Percentiles rank a stretch among this genome's conserved stretches.
These are phyloP conservation scores for Metridium senile DNA, from an alignment of 92 coral and sea anemone species.

Conservation along the genomic window DNA sequence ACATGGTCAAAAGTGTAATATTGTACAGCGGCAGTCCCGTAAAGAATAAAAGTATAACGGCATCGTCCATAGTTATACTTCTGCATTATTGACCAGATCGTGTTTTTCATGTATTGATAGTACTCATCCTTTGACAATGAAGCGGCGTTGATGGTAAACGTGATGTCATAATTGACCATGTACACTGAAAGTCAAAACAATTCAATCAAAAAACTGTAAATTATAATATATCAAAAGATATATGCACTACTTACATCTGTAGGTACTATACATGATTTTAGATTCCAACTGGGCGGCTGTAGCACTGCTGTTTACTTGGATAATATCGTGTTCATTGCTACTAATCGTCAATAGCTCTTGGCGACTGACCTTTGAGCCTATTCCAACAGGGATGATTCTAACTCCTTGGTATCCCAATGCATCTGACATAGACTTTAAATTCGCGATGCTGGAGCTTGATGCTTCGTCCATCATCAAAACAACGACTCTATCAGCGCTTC, in stretches of 20 bases:
- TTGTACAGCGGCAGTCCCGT: conserved; percentile 8
- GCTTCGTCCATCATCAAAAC: conserved; percentile 29
- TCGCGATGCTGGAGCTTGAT: neutral
- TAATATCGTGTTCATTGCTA: conserved; percentile 24
- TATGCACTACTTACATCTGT: conserved; percentile 45
- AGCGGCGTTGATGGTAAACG: conserved; percentile 31
- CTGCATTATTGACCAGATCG: conserved; percentile 20
- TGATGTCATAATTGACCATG: conserved; percentile 24
- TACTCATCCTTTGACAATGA: conserved; percentile 9
- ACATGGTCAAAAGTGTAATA: conserved; percentile 26
- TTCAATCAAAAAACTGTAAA: neutral
- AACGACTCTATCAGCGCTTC: conserved; percentile 29
- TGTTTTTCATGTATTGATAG: conserved; percentile 29
- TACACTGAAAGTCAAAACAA: conserved; percentile 12
- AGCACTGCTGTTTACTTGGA: conserved; percentile 16
- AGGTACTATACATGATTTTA: conserved; percentile 24
- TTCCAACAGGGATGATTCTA: conserved; percentile 30
- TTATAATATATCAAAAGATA: neutral
- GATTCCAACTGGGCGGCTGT: conserved; percentile 8
- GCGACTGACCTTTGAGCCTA: conserved; percentile 21
- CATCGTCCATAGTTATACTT: conserved; percentile 32
- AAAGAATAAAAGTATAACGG: conserved; percentile 34
- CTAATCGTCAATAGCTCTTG: conserved; percentile 14
- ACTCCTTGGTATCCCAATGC: conserved; percentile 20
- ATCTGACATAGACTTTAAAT: conserved; percentile 8